Conservation (phyloP, 2,113 vertebrate genomes). For the Melanostigma gelatinosum region DNA sequence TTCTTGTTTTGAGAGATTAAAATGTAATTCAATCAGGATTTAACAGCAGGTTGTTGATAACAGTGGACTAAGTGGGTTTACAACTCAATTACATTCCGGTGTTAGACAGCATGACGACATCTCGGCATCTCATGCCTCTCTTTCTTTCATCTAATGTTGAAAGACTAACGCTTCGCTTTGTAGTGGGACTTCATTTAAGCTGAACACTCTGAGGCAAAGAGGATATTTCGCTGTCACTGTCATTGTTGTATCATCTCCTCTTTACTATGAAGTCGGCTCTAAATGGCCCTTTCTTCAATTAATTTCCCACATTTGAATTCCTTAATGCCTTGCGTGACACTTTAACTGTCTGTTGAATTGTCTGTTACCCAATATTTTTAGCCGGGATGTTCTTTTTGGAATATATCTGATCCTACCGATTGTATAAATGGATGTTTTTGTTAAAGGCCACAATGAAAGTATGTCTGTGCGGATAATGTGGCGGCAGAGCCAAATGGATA, state of each 20-base stretch:
- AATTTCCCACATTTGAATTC: conserved; percentile 31
- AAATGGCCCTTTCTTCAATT: conserved; percentile 34
- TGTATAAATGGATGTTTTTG: conserved; percentile 25
- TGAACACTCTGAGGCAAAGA: conserved; percentile 54
- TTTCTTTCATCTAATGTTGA: conserved; percentile 82
- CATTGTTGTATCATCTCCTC: conserved; percentile 36
- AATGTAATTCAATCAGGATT: conserved; percentile 20
- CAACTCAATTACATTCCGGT: conserved; percentile 19
- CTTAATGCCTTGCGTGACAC: not conserved
- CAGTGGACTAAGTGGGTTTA: conserved; percentile 19
- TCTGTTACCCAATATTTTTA: not conserved
- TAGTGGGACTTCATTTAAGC: conserved; percentile 85
- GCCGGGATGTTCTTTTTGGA: not conserved
- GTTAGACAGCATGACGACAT: conserved; percentile 37
- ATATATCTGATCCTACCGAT: not conserved
- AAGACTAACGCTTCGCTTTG: conserved; percentile 83
- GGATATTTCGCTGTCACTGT: conserved; percentile 29
- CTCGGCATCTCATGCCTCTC: conserved; percentile 42
- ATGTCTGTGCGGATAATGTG: conserved; percentile 18
- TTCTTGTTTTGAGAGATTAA: conserved; percentile 10
- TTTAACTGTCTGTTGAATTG: conserved; percentile 4
- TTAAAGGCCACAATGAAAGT: conserved; percentile 32
- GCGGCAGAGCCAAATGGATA: conserved; percentile 36
- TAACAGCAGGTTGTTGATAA: conserved; percentile 10
- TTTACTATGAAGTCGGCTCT: conserved; percentile 12